phyloP scores from a whole-genome alignment of 2,797 vertebrate genomes.

The Sebastes nivosus region DNA sequence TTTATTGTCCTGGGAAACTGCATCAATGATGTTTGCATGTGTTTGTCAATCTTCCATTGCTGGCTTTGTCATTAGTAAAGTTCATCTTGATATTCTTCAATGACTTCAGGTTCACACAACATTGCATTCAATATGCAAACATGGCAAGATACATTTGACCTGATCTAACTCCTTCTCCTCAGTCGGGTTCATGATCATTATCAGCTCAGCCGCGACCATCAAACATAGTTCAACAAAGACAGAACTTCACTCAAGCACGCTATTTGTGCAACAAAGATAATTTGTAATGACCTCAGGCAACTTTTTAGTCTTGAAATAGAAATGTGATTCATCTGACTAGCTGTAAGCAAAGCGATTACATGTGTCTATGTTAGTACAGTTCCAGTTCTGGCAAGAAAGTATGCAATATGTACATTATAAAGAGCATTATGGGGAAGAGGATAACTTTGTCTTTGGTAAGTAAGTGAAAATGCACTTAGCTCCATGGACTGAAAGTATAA shows the following conservation, averaged over 20 bases:
- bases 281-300: neutral
- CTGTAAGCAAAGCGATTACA: constrained; percentile 1
- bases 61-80: constrained; percentile 53
- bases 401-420: neutral
- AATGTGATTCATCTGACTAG: neutral
- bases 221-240: neutral
- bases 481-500: neutral
- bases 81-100: constrained; percentile 18
- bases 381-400: neutral
- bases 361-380: neutral
- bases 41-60: constrained; percentile 55
- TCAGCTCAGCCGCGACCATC: neutral
- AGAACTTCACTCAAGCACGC: neutral
- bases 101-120: neutral
- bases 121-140: neutral
- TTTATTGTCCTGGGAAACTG: constrained; percentile 60
- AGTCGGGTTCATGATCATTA: neutral
- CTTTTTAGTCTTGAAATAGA: neutral
- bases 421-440: neutral
- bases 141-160: neutral
- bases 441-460: neutral
- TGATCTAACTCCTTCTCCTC: neutral
- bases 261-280: neutral
- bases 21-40: constrained; percentile 52
- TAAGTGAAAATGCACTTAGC: neutral